phyloP scores from a whole-genome alignment of 2,797 vertebrate species.

The Gobio occitaniae region DNA sequence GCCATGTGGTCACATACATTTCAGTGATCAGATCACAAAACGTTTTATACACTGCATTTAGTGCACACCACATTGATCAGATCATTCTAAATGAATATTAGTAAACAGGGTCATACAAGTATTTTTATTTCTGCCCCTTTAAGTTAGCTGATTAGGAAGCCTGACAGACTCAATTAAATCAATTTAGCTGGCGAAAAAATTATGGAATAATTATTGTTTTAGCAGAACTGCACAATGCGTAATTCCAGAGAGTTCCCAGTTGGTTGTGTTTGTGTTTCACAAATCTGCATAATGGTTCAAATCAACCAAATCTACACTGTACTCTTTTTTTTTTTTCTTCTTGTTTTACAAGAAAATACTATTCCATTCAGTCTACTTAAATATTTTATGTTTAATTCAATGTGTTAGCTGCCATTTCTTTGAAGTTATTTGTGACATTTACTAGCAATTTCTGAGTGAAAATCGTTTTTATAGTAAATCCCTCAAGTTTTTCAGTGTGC shows the following conservation, averaged over 20 bases:
- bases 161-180: not conserved
- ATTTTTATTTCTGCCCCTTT: not conserved
- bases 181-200: not conserved
- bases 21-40: not conserved
- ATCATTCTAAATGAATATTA: not conserved
- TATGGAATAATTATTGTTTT: not conserved
- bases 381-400: not conserved
- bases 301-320: not conserved
- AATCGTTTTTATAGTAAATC: not conserved
- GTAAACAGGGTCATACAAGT: not conserved
- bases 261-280: not conserved
- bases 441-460: not conserved
- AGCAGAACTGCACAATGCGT: not conserved
- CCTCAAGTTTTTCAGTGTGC: not conserved
- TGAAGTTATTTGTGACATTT: not conserved
- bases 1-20: not conserved
- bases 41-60: not conserved
- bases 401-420: not conserved
- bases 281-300: not conserved
- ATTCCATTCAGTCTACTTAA: not conserved
- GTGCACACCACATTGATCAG: not conserved
- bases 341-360: not conserved
- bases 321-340: no score
- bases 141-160: not conserved
- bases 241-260: no score